phyloP scores from a whole-genome alignment of 2,888 invertebrate species.

The Eledone cirrhosa region DNA sequence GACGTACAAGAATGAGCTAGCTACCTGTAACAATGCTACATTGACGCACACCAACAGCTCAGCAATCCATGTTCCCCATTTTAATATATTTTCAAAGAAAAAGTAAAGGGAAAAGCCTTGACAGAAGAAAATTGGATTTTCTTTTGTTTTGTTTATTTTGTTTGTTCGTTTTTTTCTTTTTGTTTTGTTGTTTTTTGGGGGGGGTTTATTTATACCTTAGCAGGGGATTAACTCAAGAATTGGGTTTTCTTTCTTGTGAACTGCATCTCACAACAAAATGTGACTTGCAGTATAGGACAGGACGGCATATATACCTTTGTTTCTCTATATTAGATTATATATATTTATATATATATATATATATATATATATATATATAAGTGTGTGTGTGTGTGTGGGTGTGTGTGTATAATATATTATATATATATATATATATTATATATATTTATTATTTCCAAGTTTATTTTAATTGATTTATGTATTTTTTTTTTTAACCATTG shows the following conservation, averaged over 20 bases:
- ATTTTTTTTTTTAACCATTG: constrained; percentile 20
- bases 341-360: no score
- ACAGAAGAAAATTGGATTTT: constrained; percentile 11
- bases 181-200: constrained; percentile 18
- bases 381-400: no score
- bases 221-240: constrained; percentile 23
- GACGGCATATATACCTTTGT: constrained; percentile 30
- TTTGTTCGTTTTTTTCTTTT: neutral
- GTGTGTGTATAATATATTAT: no score
- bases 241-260: constrained; percentile 15
- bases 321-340: neutral
- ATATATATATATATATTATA: no score
- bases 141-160: neutral
- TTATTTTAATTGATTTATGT: neutral
- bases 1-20: constrained; percentile 27
- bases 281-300: constrained; percentile 27
- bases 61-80: constrained; percentile 27
- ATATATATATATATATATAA: no score
- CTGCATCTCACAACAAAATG: constrained; percentile 22
- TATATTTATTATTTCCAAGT: neutral
- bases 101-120: constrained; percentile 22
- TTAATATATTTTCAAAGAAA: constrained; percentile 17
- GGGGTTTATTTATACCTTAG: no score
- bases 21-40: constrained; percentile 30
- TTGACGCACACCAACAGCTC: constrained; percentile 24